Conservation (phyloP, 37 sponge, comb jelly and placozoan genomes). For the Halichondria panicea region DNA sequence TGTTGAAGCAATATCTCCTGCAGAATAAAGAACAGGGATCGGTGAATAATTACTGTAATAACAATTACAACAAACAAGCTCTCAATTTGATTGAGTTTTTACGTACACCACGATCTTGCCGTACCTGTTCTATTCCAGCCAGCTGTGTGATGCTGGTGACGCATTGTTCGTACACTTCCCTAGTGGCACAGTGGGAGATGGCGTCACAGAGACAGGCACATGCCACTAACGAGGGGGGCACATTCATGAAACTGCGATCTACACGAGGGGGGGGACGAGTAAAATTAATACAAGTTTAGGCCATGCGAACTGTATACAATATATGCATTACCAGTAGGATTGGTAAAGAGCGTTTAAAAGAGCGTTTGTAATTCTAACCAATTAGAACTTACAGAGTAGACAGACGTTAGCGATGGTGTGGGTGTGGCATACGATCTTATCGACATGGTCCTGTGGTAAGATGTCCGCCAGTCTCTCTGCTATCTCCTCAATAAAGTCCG, state of each 20-base stretch:
- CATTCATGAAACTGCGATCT: slow-evolving; percentile 19
- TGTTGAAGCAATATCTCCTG: slow-evolving; percentile 46
- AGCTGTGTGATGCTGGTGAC: slow-evolving; percentile 22
- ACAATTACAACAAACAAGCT: no score
- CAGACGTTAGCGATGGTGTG: slow-evolving; percentile 51
- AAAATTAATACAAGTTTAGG: no score
- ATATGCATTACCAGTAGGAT: neutral
- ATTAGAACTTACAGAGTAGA: slow-evolving; percentile 35
- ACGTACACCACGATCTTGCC: neutral
- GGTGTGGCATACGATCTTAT: slow-evolving; percentile 35
- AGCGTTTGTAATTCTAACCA: neutral
- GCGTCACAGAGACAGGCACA: slow-evolving; percentile 58
- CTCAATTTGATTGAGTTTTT: no score
- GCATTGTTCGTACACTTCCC: no score
- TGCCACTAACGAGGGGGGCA: slow-evolving; percentile 46
- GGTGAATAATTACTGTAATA: no score
- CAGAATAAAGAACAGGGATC: neutral
- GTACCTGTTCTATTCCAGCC: slow-evolving; percentile 38
- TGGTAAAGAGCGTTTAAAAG: neutral
- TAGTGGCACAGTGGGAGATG: slow-evolving; percentile 25
- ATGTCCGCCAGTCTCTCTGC: slow-evolving; percentile 10
- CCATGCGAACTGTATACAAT: neutral
- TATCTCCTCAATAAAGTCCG: slow-evolving; percentile 59
- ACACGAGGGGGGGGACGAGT: neutral
- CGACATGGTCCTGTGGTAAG: neutral